Evolutionary conservation across 1,140 invertebrate genomes (phyloP).

Genomic region (Hermetia illucens): DNA sequence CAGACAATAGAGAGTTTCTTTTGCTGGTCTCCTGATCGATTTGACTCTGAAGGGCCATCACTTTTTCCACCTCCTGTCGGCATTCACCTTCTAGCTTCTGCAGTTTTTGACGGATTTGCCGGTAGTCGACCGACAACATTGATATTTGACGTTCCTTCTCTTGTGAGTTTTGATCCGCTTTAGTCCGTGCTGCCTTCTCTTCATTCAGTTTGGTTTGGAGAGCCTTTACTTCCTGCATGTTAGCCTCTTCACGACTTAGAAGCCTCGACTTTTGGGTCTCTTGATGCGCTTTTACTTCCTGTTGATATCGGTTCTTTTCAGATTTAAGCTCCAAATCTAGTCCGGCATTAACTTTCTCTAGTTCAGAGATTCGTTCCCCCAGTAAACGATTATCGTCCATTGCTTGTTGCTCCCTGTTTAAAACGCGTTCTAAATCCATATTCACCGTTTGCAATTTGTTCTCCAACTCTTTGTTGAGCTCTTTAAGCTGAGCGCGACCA

Average conservation of each 20-base stretch:
- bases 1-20: constrained; percentile 53
- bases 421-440: constrained; percentile 57
- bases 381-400: constrained; percentile 63
- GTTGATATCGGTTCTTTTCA: constrained; percentile 72
- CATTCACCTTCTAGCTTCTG: constrained; percentile 83
- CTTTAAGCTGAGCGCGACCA: constrained; percentile 51
- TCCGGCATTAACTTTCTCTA: constrained; percentile 82
- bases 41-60: constrained; percentile 63
- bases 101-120: constrained; percentile 77
- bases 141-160: constrained; percentile 89
- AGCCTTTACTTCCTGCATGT: constrained; percentile 70
- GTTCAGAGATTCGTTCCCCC: constrained; percentile 59
- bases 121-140: constrained; percentile 84
- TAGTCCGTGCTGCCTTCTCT: constrained; percentile 70
- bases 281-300: constrained; percentile 77
- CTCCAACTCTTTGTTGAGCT: constrained; percentile 62
- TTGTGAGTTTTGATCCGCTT: constrained; percentile 67
- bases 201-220: constrained; percentile 82
- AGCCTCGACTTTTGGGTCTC: constrained; percentile 73
- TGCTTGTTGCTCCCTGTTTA: constrained; percentile 53
- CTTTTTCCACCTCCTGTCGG: constrained; percentile 73
- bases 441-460: constrained; percentile 54
- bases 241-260: constrained; percentile 79
- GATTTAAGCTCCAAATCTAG: constrained; percentile 77
- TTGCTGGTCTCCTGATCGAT: constrained; percentile 74